Evolutionary conservation across 35 echinoderm and acorn worm genomes (phyloP).

Genomic region (Apostichopus californicus): DNA sequence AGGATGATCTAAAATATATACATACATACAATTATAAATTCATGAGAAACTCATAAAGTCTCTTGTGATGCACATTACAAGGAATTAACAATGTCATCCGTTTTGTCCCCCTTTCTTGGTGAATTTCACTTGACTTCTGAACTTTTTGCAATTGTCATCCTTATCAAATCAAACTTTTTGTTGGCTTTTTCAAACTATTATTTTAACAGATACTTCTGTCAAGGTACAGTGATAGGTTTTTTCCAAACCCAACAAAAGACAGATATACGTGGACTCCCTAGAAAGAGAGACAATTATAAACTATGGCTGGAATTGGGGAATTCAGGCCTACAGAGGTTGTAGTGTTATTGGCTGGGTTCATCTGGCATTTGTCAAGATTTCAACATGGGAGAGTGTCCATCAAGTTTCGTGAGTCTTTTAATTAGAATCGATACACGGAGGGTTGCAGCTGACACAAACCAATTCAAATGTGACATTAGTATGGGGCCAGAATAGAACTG

Average conservation of each 20-base stretch:
- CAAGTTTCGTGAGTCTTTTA: neutral
- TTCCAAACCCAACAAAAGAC: neutral
- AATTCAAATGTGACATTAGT: slow-evolving; percentile 5
- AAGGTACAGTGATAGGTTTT: neutral
- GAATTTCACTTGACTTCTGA: too few species aligned
- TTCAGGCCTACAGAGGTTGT: neutral
- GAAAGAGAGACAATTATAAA: neutral
- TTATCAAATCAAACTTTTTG: too few species aligned
- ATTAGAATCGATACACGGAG: slow-evolving; percentile 7
- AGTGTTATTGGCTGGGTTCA: neutral
- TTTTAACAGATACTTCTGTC: too few species aligned
- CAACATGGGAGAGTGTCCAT: slow-evolving; percentile 7
- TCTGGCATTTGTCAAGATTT: neutral
- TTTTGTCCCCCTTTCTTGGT: too few species aligned
- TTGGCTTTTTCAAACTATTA: too few species aligned
- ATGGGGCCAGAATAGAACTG: neutral
- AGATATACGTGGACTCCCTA: neutral
- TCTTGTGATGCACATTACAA: too few species aligned
- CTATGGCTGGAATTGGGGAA: neutral
- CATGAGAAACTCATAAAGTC: too few species aligned
- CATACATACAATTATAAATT: too few species aligned
- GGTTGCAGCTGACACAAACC: slow-evolving; percentile 1
- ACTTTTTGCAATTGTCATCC: too few species aligned
- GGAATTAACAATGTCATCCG: too few species aligned
- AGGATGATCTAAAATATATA: too few species aligned